phyloP scores from a whole-genome alignment of 2,888 invertebrate species.

The Alcis repandata region DNA sequence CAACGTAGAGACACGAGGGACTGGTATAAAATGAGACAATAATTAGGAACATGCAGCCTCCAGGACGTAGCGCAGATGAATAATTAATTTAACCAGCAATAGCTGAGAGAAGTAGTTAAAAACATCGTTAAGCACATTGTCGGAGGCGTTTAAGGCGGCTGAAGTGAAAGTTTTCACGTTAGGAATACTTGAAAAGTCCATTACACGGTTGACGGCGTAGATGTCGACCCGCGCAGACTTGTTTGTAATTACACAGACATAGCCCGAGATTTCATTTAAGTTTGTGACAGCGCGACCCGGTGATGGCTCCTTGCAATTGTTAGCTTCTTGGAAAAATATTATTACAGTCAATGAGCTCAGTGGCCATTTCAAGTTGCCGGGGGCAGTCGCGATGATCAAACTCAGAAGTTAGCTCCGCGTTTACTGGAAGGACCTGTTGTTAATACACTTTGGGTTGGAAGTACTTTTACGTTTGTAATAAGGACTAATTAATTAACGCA shows the following conservation, averaged over 20 bases:
- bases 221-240: constrained; percentile 72
- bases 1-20: constrained; percentile 17
- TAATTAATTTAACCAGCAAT: constrained; percentile 78
- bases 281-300: constrained; percentile 73
- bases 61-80: constrained; percentile 58
- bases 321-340: constrained; percentile 66
- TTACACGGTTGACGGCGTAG: constrained; percentile 80
- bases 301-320: constrained; percentile 70
- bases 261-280: constrained; percentile 81
- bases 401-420: constrained; percentile 2
- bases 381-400: constrained; percentile 15
- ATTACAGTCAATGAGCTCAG: constrained; percentile 44
- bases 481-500: too few species aligned
- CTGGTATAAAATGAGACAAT: constrained; percentile 33
- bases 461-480: too few species aligned
- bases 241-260: constrained; percentile 83
- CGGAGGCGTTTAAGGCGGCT: constrained; percentile 76
- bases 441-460: background rate
- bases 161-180: constrained; percentile 82
- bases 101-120: constrained; percentile 79
- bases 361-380: constrained; percentile 36
- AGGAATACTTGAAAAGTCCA: constrained; percentile 85
- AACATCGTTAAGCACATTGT: constrained; percentile 84
- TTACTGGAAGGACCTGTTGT: background rate
- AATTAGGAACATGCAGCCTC: constrained; percentile 39